Evolutionary conservation across 2,888 invertebrate genomes (phyloP).

Genomic region (Apocheima hispidaria): DNA sequence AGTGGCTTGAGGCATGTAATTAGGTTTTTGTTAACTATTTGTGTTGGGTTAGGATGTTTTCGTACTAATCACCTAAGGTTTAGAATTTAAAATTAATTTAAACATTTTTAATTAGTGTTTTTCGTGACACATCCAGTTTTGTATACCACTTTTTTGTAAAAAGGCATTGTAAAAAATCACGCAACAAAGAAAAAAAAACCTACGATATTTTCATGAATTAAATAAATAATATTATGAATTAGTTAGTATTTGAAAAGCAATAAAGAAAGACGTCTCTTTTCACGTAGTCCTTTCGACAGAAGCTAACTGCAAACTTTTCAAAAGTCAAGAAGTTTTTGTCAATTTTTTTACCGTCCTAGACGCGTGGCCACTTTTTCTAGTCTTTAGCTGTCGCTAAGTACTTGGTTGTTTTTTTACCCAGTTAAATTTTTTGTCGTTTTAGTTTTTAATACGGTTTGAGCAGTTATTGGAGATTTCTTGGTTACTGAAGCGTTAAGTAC

Average conservation of each 20-base stretch:
- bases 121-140: too few species aligned
- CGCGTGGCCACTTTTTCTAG: conserved; percentile 45
- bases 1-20: conserved; percentile 68
- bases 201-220: background rate
- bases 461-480: conserved; percentile 64
- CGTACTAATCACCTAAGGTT: conserved; percentile 22
- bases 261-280: background rate
- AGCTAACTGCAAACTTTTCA: conserved; percentile 25
- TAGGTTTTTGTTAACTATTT: conserved; percentile 65
- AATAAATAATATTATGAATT: background rate
- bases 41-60: conserved; percentile 35
- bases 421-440: conserved; percentile 35
- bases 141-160: too few species aligned
- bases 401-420: conserved; percentile 41
- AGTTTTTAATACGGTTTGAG: conserved; percentile 47
- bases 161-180: too few species aligned
- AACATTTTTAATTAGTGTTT: too few species aligned
- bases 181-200: background rate
- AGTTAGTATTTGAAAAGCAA: background rate
- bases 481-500: conserved; percentile 72
- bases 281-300: conserved; percentile 1
- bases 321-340: conserved; percentile 16
- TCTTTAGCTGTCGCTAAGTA: conserved; percentile 45
- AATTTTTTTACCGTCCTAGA: conserved; percentile 34
- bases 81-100: conserved; percentile 3